These are phyloP conservation scores for Yponomeuta plumbellus DNA, from an alignment of 2,888 invertebrate species.

Conservation along the genomic window DNA sequence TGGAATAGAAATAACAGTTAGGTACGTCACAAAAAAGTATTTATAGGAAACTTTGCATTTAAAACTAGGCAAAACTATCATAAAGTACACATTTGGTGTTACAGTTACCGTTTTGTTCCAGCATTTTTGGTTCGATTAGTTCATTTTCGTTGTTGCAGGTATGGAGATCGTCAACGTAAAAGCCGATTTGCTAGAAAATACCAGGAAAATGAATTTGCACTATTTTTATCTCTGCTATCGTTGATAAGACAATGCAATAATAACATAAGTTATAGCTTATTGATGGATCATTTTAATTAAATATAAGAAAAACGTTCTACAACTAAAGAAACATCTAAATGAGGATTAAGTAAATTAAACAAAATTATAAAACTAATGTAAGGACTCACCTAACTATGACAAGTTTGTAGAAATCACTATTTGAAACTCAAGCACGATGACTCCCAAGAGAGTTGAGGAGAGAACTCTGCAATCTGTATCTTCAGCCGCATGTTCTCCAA, in stretches of 20 bases:
- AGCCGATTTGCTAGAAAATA: constrained; percentile 8
- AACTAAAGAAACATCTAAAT: neutral
- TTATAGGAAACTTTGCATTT: too few relatives aligned
- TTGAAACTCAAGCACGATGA: neutral
- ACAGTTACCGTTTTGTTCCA: neutral
- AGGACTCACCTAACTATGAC: neutral
- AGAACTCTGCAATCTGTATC: constrained; percentile 39
- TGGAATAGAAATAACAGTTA: too few relatives aligned
- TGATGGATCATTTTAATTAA: too few relatives aligned
- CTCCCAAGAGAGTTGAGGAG: neutral
- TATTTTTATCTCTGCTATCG: neutral
- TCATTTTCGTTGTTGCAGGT: constrained; percentile 29
- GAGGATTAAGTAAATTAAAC: neutral
- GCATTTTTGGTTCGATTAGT: neutral
- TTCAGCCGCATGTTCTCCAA: constrained; percentile 58
- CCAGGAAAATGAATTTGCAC: neutral
- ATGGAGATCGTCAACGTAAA: constrained; percentile 32
- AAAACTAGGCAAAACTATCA: too few relatives aligned
- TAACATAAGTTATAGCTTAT: too few relatives aligned
- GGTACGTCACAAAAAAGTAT: too few relatives aligned
- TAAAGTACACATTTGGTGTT: too few relatives aligned
- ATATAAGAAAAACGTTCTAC: neutral
- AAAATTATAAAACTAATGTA: neutral
- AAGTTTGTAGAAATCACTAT: neutral
- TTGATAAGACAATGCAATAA: neutral